Evolutionary conservation across 2,888 invertebrate genomes (phyloP), one percentile per base, ranked within the genome.

Genomic region (Epistrophe eligans): DNA sequence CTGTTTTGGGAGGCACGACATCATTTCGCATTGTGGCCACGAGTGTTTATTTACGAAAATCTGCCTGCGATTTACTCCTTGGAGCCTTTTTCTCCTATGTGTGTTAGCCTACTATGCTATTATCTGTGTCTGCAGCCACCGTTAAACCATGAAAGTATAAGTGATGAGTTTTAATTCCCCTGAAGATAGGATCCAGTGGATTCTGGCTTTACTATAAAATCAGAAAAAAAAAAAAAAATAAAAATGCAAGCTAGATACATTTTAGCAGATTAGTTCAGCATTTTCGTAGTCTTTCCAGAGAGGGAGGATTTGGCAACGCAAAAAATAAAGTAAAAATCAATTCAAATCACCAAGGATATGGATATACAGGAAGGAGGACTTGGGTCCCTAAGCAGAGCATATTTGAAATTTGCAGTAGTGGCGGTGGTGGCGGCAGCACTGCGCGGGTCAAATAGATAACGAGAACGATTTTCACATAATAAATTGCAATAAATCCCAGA

Each of bases 101-200:
- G 50, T 62, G 58, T 60, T 28, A 48, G 50, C 55, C 55, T 52
- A 55, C 40, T 40, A 24, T 11, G n/a, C 19, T 72, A 32, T 40
- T 71, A 43, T 64, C 48, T 62, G 43, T 62, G 67, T 79, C 66
- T 79, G 79, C 60, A 35, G 32, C 48, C 45, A 43, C 50, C 48
- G 45, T 55, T 52, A 55, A 55, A 55, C 60, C 70, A 38, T 62
- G 24, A 52, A 73, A 72, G 58, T 72, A 80, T 81, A 82, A 82
- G 82, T 85, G 85, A 85, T 85, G 85, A 85, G 82, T 85, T 85
- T 85, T 74, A 85, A 85, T 85, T 85, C 77, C 82, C 85, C 40
- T 79, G 74, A 70, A 45, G 73, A 83, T 70, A 70, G 82, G 64
- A 82, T 77, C 43, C 62, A 58, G 2, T 0, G 32, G 45, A 45